Evolutionary conservation across 2,888 invertebrate species (phyloP).

Genomic region (Latrodectus hesperus): DNA sequence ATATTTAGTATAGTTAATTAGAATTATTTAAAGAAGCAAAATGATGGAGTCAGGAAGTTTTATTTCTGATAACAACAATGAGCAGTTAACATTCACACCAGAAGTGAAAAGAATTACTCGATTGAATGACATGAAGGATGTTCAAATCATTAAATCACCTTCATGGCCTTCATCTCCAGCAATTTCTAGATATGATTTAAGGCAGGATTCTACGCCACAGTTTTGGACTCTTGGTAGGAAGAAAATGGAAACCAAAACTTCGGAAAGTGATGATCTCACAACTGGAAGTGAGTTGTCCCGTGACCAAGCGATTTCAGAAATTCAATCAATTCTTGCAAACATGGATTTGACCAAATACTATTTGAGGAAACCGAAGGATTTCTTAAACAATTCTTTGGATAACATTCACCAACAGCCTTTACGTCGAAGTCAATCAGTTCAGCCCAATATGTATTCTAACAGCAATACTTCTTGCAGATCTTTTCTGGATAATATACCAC

Average conservation of each 20-base stretch:
- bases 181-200: constrained; percentile 40
- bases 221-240: constrained; percentile 64
- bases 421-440: constrained; percentile 36
- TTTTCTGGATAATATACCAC: constrained; percentile 50
- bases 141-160: constrained; percentile 47
- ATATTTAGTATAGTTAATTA: neutral
- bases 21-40: neutral
- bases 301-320: constrained; percentile 36
- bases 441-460: constrained; percentile 22
- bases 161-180: constrained; percentile 57
- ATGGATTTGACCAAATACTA: constrained; percentile 64
- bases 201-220: constrained; percentile 46
- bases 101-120: constrained; percentile 51
- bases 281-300: neutral
- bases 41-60: constrained; percentile 41
- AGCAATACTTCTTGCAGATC: constrained; percentile 7
- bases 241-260: neutral
- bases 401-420: constrained; percentile 1
- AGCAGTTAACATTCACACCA: constrained; percentile 35
- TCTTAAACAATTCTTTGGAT: neutral
- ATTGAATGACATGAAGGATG: constrained; percentile 23
- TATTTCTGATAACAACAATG: constrained; percentile 21
- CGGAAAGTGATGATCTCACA: constrained; percentile 8
- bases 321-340: constrained; percentile 48
- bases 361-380: constrained; percentile 11